Conservation (phyloP, 2,888 invertebrate genomes). For the Scelioninae gen. 1 region DNA sequence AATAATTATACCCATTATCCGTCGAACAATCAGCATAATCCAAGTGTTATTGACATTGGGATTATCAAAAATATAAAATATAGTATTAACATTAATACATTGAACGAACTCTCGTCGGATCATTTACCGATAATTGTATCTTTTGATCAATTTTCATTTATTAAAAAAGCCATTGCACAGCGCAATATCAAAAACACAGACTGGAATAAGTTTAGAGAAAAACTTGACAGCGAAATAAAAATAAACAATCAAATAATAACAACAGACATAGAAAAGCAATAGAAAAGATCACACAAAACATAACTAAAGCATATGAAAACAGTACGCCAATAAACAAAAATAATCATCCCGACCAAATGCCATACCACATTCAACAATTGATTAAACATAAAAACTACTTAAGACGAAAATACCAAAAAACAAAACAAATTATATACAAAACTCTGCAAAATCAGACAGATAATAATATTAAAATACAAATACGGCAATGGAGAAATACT, state of each 20-base stretch:
- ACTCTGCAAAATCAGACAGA: neutral
- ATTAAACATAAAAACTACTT: neutral
- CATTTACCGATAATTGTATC: neutral
- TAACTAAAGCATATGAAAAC: neutral
- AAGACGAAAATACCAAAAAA: neutral
- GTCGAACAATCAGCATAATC: neutral
- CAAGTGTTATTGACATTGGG: neutral
- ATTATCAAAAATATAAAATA: neutral
- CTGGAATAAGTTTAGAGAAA: neutral
- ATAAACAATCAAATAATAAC: neutral
- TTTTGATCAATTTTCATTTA: conserved; percentile 6
- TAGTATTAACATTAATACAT: neutral
- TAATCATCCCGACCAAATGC: neutral
- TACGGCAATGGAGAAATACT: neutral
- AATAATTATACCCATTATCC: neutral
- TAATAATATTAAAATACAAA: neutral
- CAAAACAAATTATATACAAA: neutral
- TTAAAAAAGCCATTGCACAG: neutral
- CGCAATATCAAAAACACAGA: neutral
- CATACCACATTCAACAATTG: neutral
- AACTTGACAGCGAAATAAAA: neutral
- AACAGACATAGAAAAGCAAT: neutral
- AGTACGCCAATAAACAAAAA: neutral
- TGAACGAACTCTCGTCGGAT: neutral
- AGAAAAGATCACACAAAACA: neutral